Base-by-base conservation (phyloP, 1,140 invertebrate genomes). In the Thaumetopoea pityocampa region DNA sequence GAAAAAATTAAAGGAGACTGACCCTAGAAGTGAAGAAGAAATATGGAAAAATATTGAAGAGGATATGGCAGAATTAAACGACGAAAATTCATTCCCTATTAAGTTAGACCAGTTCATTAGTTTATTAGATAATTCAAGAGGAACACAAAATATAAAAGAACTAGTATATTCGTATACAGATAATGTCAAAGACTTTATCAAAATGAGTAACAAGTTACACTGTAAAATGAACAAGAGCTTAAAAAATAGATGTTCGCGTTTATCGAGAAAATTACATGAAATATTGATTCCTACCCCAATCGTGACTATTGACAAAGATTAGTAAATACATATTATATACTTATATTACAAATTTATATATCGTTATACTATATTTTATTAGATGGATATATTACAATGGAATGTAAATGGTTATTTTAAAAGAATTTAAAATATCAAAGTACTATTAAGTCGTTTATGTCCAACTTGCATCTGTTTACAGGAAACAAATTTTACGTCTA, bases 401-500 rank as follows among this genome's bases (percentile, higher is more conserved):
- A 54, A 51, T 47, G 29, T 50, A 9, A 53, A 59, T 34, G 46
- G 45, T 8, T 58, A 33, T 29, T 48, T 33, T 14, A 45, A 20
- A 37, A 17, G 44, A 9, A 15, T 56, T 18, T 47, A 56, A 51
- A 46, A 47, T 23, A 46, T 56, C 7, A 51, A 51, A 44, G 5
- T 51, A 14, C 11, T 56, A 44, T 38, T 58, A 2, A 41, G 16
- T 12, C 22, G 50, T 5, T n/a, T 28, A 8, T 1, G 14, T n/a
- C 54, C 59, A 22, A 10, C 32, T 8, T 44, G 51, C 18, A 51
- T 63, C 22, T 60, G 60, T 30, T 28, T 62, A 11, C 56, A 70
- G 42, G 61, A 70, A 52, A 70, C 58, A n/a, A 62, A 67, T 37
- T 62, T 67, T 24, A 57, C 41, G 38, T 20, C 43, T 18, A 16